Evolutionary conservation across 2,888 invertebrate genomes (phyloP).

Genomic region (Xanthorhoe spadicearia): DNA sequence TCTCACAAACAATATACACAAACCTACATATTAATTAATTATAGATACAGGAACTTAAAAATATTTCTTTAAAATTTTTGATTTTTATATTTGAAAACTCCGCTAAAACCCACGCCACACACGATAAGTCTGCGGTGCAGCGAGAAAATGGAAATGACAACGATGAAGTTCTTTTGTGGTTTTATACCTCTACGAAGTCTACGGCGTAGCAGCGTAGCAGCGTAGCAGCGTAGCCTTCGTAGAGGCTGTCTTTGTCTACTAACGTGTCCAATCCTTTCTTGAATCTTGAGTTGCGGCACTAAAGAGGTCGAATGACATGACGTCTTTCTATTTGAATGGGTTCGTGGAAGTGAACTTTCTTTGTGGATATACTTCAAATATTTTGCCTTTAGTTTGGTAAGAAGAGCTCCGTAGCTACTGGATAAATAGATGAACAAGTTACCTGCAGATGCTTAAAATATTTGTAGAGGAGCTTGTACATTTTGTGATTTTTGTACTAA

Average conservation of each 20-base stretch:
- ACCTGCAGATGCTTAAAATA: too few species aligned
- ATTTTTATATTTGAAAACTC: not conserved
- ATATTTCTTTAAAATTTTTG: too few species aligned
- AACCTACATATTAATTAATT: too few species aligned
- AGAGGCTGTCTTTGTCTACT: conserved; percentile 28
- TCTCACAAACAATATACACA: too few species aligned
- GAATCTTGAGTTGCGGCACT: conserved; percentile 12
- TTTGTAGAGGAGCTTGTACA: too few species aligned
- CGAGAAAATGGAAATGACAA: conserved; percentile 74
- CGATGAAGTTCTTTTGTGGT: conserved; percentile 70
- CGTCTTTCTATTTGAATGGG: conserved; percentile 15
- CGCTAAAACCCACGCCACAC: conserved; percentile 49
- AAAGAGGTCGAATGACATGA: conserved; percentile 12
- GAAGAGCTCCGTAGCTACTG: not conserved
- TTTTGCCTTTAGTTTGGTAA: not conserved
- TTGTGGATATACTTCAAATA: conserved; percentile 8
- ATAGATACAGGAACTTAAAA: too few species aligned
- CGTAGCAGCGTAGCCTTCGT: conserved; percentile 19
- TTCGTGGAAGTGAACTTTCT: conserved; percentile 8
- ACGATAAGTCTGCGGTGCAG: conserved; percentile 60
- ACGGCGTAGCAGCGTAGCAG: conserved; percentile 20
- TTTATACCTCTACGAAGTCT: conserved; percentile 24
- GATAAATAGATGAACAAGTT: not conserved
- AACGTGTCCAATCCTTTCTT: conserved; percentile 34
- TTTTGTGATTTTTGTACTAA: too few species aligned